Evolutionary conservation across 2,113 vertebrate genomes (phyloP), one percentile per base, ranked within the genome.

Genomic region (Sprattus sprattus): DNA sequence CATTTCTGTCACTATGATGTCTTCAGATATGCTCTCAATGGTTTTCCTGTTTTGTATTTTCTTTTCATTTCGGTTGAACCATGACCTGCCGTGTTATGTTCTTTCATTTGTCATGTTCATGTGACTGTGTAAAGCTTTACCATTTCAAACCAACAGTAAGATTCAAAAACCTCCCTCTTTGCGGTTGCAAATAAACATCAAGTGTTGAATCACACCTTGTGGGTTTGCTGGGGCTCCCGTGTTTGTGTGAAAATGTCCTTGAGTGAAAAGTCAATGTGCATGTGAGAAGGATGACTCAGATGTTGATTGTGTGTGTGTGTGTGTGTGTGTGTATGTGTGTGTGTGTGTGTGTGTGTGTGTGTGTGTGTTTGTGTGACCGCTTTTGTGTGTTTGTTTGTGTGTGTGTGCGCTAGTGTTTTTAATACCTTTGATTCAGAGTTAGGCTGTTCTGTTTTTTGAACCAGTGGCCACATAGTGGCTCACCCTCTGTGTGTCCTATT

Each of bases 131-230:
- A 78, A 78, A 32, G 25, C 13, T 71, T 78, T 78, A 28, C 71
- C 32, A 15, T 71, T 71, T 71, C 28, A 11, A 32, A 9, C 28
- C 64, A 78, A 78, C 67, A 22, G 4, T n/a, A 78, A 39, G 25
- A 78, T 39, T 78, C 13, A 78, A 39, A 78, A 78, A 2, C 28
- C 13, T 32, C 15, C 13, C 85, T 87, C 89, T 87, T 87, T 89
- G 18, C 84, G 52, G 81, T 89, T 91, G 89, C 86, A 49, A 92
- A 91, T 91, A 92, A 92, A 92, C 86, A 82, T 82, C 57, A 88
- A 85, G 84, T 86, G 88, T 82, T 90, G 87, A 90, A 71, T 83
- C 89, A 84, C 91, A 91, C 87, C 87, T 84, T 80, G 87, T 89
- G 88, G 84, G 88, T 90, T 86, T 86, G 86, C 88, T 82, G 85